Conservation (phyloP, 2,888 invertebrate species). For the Dione vanillae region DNA sequence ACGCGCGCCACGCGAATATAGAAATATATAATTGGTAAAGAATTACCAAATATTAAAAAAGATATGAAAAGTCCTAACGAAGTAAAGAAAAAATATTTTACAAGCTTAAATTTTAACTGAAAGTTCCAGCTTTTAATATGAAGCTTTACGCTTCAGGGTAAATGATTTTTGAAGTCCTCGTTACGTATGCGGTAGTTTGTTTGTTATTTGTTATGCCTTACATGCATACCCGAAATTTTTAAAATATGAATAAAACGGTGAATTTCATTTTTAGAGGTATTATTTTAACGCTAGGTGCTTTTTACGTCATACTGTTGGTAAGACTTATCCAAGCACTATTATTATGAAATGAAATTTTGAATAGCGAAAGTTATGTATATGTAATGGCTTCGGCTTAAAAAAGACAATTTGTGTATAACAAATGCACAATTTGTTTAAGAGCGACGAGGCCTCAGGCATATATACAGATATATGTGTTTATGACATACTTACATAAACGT, state of each 20-base stretch:
- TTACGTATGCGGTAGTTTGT: neutral
- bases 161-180: constrained; percentile 3
- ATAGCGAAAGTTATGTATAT: too few relatives aligned
- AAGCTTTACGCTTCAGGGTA: constrained; percentile 9
- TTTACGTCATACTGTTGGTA: neutral
- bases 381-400: too few relatives aligned
- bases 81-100: constrained; percentile 1
- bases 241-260: neutral
- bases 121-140: neutral
- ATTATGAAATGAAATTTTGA: too few relatives aligned
- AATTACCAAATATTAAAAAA: too few relatives aligned
- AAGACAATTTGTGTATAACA: too few relatives aligned
- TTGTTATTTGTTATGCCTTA: neutral
- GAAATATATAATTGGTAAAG: too few relatives aligned
- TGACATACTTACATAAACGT: too few relatives aligned
- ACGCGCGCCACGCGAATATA: too few relatives aligned
- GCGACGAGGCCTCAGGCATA: too few relatives aligned
- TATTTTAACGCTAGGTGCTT: constrained; percentile 4
- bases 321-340: too few relatives aligned
- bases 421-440: too few relatives aligned
- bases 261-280: neutral
- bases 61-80: neutral
- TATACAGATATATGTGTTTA: too few relatives aligned
- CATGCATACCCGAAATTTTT: neutral
- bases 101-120: neutral